A percentile compares a stretch with the other conserved stretches of the same genome.
phyloP scores from a whole-genome alignment of 2,888 invertebrate species.

The Ophion obscuratus region DNA sequence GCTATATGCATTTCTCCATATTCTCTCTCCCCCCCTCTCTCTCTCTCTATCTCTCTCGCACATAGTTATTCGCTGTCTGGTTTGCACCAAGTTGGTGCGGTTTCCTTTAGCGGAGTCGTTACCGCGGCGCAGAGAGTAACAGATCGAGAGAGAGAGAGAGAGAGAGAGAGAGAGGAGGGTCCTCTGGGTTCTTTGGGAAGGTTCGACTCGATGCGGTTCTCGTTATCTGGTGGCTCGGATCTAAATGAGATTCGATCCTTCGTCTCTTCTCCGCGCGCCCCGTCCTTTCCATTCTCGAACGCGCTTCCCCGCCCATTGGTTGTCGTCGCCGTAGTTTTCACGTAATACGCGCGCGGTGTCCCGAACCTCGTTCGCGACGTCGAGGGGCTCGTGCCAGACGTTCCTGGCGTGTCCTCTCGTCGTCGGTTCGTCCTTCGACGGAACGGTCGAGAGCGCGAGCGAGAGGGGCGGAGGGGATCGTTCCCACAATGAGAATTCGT shows the following conservation, averaged over 20 bases:
- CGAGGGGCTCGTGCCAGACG: constrained; percentile 64
- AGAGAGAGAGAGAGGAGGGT: constrained; percentile 48
- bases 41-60: neutral
- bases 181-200: neutral
- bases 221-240: constrained; percentile 75
- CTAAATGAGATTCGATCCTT: constrained; percentile 79
- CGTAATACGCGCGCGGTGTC: constrained; percentile 16
- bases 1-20: neutral
- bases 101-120: constrained; percentile 48
- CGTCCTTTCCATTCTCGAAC: neutral
- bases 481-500: neutral
- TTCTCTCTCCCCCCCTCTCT: neutral
- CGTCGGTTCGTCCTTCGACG: constrained; percentile 27
- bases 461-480: neutral
- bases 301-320: constrained; percentile 17
- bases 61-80: constrained; percentile 8
- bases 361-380: constrained; percentile 1
- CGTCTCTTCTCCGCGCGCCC: constrained; percentile 42
- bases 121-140: constrained; percentile 42
- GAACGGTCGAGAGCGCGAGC: neutral
- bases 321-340: constrained; percentile 43
- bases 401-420: constrained; percentile 58
- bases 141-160: constrained; percentile 59
- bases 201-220: constrained; percentile 52
- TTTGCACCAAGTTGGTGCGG: constrained; percentile 39